These are phyloP conservation scores for Orchesella cincta DNA, from an alignment of 1,140 invertebrate genomes.

Conservation along the genomic window DNA sequence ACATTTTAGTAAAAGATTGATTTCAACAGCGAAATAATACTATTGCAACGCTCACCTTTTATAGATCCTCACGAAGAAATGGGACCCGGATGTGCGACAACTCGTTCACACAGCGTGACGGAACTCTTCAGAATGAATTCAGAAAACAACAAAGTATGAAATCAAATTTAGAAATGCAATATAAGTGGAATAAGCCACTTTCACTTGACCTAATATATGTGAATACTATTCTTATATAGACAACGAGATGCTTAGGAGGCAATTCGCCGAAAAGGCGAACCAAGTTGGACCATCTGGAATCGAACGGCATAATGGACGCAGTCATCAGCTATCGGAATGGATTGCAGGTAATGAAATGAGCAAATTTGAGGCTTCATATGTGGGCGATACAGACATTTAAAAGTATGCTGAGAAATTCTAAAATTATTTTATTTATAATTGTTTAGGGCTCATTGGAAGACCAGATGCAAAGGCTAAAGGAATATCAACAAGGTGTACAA, in stretches of 20 bases:
- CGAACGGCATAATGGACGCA: constrained; percentile 94
- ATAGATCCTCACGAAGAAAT: constrained; percentile 92
- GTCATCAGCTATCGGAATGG: constrained; percentile 94
- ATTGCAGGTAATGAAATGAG: too few species aligned
- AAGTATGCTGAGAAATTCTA: too few species aligned
- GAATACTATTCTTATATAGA: too few species aligned
- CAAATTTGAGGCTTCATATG: too few species aligned
- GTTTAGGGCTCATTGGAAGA: constrained; percentile 95
- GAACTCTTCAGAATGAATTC: constrained; percentile 88
- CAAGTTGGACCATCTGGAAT: constrained; percentile 98
- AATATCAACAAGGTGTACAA: constrained; percentile 91
- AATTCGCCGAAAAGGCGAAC: constrained; percentile 98
- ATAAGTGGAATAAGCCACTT: too few species aligned
- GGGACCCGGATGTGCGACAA: constrained; percentile 92
- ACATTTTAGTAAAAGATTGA: too few species aligned
- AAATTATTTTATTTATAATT: too few species aligned
- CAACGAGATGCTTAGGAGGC: constrained; percentile 92
- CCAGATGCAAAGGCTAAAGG: constrained; percentile 87
- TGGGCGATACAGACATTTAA: too few species aligned
- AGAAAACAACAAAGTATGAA: constrained; percentile 89
- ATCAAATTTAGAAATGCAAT: too few species aligned
- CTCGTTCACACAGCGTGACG: constrained; percentile 94
- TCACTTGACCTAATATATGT: too few species aligned
- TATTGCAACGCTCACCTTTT: too few species aligned
- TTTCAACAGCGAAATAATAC: too few species aligned